phyloP scores from a whole-genome alignment of 2,113 vertebrate species.

The Xiphophorus maculatus region DNA sequence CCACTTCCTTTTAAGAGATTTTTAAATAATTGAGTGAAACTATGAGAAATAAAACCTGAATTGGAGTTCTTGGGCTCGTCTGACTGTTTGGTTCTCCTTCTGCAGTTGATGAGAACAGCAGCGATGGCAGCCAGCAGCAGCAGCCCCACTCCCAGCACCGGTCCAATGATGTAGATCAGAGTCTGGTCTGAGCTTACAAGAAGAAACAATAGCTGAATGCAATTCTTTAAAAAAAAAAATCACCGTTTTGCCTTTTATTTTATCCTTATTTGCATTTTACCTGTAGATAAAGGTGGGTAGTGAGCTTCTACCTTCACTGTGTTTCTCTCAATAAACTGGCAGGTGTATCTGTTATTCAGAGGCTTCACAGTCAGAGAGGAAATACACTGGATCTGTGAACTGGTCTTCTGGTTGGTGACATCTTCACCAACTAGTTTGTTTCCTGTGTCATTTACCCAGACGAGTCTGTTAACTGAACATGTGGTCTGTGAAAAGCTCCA shows the following conservation, averaged over 20 bases:
- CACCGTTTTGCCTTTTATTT: too few relatives aligned
- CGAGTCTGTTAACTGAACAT: rapidly evolving
- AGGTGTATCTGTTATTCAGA: constrained; percentile 22
- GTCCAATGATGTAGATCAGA: constrained; percentile 2
- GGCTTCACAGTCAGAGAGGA: constrained; percentile 18
- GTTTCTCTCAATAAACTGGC: not conserved
- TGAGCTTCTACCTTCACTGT: not conserved
- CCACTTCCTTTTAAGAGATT: too few relatives aligned
- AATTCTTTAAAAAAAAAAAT: not conserved
- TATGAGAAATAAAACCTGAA: not conserved
- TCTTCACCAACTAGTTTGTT: not conserved
- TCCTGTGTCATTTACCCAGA: constrained; percentile 35
- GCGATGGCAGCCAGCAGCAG: not conserved
- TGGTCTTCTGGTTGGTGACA: not conserved
- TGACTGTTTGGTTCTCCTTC: not conserved
- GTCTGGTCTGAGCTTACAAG: not conserved
- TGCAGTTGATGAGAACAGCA: constrained; percentile 27
- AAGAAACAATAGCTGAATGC: not conserved
- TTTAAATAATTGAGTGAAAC: not conserved
- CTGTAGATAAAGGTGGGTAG: constrained; percentile 4
- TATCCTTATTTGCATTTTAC: not conserved
- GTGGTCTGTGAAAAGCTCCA: rapidly evolving
- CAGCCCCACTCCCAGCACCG: not conserved
- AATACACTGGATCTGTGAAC: not conserved
- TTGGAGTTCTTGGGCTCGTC: constrained; percentile 4